Conservation (phyloP, 2,888 invertebrate genomes). For the Andrena minutula region DNA sequence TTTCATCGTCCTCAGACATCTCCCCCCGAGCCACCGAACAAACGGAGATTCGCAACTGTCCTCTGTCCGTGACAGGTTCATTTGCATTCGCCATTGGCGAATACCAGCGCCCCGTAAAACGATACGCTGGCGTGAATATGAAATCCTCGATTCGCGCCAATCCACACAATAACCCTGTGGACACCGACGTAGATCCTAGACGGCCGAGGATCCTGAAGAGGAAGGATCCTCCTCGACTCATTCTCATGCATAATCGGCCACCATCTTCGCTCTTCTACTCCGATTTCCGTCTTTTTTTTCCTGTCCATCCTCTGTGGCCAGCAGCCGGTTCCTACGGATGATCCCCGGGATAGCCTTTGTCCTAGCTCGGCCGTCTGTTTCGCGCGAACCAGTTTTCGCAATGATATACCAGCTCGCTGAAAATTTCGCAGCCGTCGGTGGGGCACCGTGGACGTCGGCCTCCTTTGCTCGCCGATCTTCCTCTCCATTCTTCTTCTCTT, state of each 20-base stretch:
- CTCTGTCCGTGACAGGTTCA: background rate
- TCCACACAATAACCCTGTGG: slow-evolving; percentile 39
- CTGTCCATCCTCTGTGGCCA: slow-evolving; percentile 10
- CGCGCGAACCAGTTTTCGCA: slow-evolving; percentile 75
- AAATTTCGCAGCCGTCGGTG: slow-evolving; percentile 71
- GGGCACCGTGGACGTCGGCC: slow-evolving; percentile 10
- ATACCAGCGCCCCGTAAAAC: slow-evolving; percentile 25
- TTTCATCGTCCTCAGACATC: background rate
- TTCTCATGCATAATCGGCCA: slow-evolving; percentile 60
- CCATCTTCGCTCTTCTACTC: slow-evolving; percentile 59
- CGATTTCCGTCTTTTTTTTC: slow-evolving; percentile 61
- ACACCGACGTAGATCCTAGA: background rate
- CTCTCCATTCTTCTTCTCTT: slow-evolving; percentile 8
- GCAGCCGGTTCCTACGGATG: slow-evolving; percentile 47
- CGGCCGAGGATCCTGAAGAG: slow-evolving; percentile 3
- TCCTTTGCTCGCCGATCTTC: background rate
- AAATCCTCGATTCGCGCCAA: slow-evolving; percentile 45
- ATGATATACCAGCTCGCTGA: slow-evolving; percentile 62
- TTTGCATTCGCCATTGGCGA: slow-evolving; percentile 42
- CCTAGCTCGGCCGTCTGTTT: slow-evolving; percentile 57
- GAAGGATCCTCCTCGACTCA: slow-evolving; percentile 7
- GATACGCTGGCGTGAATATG: slow-evolving; percentile 24
- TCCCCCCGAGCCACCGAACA: background rate
- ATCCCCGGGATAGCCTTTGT: slow-evolving; percentile 52
- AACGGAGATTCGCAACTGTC: too few relatives aligned